Conservation (phyloP, 2,797 vertebrate species). For the Lepilemur ruficaudatus region DNA sequence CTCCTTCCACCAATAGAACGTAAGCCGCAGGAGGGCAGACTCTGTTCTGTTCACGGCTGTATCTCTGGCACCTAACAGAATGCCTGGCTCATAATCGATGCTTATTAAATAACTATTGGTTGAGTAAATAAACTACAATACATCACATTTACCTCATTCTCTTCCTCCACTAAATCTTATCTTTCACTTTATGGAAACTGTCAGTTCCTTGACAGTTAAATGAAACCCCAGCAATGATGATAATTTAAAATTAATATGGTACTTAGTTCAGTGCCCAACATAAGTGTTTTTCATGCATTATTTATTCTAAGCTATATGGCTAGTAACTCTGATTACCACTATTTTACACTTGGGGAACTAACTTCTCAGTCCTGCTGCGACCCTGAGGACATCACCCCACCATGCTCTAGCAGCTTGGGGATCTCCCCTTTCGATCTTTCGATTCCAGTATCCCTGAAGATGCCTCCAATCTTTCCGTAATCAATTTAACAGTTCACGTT, state of each 20-base stretch:
- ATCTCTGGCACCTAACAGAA: neutral
- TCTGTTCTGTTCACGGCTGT: neutral
- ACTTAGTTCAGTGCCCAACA: neutral
- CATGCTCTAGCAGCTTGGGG: no score
- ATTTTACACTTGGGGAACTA: neutral
- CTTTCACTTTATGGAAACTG: neutral
- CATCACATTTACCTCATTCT: neutral
- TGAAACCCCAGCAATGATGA: neutral
- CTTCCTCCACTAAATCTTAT: neutral
- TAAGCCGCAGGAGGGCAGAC: neutral
- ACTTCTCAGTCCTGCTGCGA: neutral
- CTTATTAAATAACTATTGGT: neutral
- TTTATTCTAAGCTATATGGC: slow-evolving; percentile 7
- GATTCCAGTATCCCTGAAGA: neutral
- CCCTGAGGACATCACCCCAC: neutral
- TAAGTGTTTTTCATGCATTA: slow-evolving; percentile 13
- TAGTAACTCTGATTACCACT: neutral
- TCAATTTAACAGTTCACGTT: neutral
- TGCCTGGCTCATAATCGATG: neutral
- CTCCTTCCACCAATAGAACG: neutral
- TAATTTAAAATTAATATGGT: slow-evolving; percentile 46
- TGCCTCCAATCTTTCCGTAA: neutral
- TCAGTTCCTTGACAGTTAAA: slow-evolving; percentile 25
- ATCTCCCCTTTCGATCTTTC: neutral
- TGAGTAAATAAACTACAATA: neutral